Conservation (phyloP, 2,888 invertebrate species). For the Sussaba pulchella region DNA sequence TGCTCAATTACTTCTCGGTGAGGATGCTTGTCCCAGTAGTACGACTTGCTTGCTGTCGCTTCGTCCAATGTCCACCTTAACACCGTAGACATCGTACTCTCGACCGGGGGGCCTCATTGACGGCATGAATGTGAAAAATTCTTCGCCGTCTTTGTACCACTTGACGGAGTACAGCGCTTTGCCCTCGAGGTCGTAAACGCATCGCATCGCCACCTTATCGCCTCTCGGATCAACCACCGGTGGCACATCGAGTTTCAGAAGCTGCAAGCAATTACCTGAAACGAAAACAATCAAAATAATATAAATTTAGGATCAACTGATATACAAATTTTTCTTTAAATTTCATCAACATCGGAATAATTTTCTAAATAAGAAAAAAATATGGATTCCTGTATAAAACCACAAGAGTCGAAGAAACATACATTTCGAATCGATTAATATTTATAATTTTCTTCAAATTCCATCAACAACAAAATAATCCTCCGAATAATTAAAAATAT, state of each 20-base stretch:
- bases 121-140: slow-evolving; percentile 81
- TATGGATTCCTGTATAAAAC: no score
- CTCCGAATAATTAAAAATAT: no score
- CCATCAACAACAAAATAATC: not conserved
- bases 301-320: no score
- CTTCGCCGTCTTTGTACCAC: slow-evolving; percentile 80
- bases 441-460: no score
- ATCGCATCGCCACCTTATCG: slow-evolving; percentile 75
- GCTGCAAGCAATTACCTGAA: slow-evolving; percentile 73
- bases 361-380: no score
- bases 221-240: slow-evolving; percentile 79
- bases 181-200: slow-evolving; percentile 79
- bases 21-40: slow-evolving; percentile 74
- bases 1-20: slow-evolving; percentile 72
- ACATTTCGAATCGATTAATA: no score
- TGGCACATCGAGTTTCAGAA: slow-evolving; percentile 77
- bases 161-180: slow-evolving; percentile 80
- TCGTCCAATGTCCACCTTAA: slow-evolving; percentile 76
- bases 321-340: slow-evolving; percentile 9
- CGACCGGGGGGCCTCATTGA: slow-evolving; percentile 72
- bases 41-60: slow-evolving; percentile 78
- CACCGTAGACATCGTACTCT: slow-evolving; percentile 71
- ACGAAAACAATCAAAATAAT: no score
- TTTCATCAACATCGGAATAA: not conserved
- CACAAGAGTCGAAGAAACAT: no score